phyloP scores from a whole-genome alignment of 2,113 vertebrate species.

The Trichomycterus rosablanca region DNA sequence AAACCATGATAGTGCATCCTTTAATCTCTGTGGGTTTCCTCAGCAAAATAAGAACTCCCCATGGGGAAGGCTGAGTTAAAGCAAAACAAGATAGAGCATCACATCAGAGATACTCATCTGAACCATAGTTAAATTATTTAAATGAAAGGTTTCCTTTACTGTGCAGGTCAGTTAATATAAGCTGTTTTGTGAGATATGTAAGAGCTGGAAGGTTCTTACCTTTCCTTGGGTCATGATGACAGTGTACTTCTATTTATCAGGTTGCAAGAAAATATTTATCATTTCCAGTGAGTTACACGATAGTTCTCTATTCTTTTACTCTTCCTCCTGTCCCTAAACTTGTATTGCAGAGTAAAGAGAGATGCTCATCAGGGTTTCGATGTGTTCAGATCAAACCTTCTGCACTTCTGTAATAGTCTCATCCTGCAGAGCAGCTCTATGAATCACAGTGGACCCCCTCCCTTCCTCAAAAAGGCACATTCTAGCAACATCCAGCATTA shows the following conservation, averaged over 20 bases:
- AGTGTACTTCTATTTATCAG: neutral
- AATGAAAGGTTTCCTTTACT: neutral
- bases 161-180: neutral
- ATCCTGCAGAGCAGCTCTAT: conserved; percentile 44
- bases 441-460: conserved; percentile 48
- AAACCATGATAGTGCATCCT: neutral
- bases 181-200: too few species aligned
- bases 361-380: conserved; percentile 25
- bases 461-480: conserved; percentile 48
- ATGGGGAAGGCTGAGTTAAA: too few species aligned
- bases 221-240: conserved; percentile 87
- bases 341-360: neutral
- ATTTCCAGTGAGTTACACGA: conserved; percentile 3
- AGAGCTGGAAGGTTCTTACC: conserved; percentile 76
- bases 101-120: neutral
- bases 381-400: conserved; percentile 30
- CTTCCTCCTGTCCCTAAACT: neutral
- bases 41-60: neutral
- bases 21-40: neutral
- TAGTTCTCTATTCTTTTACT: neutral
- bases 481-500: conserved; percentile 63
- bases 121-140: neutral
- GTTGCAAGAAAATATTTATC: too few species aligned
- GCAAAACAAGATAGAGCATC: neutral
- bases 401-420: conserved; percentile 50